Conservation (phyloP, 2,113 vertebrate species). For the Sterna hirundo region DNA sequence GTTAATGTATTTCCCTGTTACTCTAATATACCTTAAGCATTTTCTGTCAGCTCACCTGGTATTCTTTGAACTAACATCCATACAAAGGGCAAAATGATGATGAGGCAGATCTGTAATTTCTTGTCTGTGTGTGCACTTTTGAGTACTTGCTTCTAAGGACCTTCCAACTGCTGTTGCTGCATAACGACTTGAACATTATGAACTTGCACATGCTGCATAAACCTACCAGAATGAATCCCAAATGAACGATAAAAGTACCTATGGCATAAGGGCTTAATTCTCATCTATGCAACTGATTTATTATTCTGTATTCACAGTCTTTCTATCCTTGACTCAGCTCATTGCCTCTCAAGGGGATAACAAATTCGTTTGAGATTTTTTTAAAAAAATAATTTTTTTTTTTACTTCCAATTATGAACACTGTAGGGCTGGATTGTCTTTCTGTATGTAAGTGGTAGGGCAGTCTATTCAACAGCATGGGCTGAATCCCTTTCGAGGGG, state of each 20-base stretch:
- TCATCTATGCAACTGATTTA: neutral
- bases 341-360: neutral
- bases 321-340: neutral
- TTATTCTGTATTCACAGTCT: neutral
- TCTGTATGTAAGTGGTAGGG: neutral
- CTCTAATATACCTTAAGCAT: neutral
- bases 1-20: neutral
- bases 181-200: neutral
- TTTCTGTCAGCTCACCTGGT: neutral
- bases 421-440: neutral
- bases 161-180: neutral
- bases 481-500: neutral
- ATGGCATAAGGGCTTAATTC: neutral
- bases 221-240: neutral
- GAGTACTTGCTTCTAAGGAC: neutral
- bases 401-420: neutral
- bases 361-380: neutral
- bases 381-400: neutral
- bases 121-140: neutral
- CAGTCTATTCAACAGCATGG: neutral
- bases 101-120: neutral
- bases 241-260: neutral
- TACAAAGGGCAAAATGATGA: neutral
- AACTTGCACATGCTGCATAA: neutral
- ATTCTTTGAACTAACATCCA: neutral